Conservation (phyloP, 1,140 invertebrate species). For the Drosophila bocqueti region DNA sequence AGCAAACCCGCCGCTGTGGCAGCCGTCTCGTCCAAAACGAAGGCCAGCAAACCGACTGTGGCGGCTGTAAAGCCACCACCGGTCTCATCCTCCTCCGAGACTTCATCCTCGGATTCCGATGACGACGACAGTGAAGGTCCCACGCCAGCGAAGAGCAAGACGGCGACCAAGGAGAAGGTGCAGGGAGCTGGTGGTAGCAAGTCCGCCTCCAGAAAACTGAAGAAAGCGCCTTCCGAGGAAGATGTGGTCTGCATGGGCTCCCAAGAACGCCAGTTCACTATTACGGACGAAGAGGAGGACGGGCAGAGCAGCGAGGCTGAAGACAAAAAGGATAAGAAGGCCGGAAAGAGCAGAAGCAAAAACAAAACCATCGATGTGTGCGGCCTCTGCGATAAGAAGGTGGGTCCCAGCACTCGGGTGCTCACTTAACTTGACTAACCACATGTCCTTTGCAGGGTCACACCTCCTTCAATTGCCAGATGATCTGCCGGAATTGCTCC, state of each 20-base stretch:
- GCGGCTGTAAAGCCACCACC: constrained; percentile 8
- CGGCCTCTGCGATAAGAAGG: constrained; percentile 65
- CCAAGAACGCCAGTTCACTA: constrained; percentile 52
- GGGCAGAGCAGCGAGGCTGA: constrained; percentile 30
- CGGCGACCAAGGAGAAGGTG: constrained; percentile 18
- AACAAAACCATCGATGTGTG: constrained; percentile 35
- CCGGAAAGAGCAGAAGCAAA: constrained; percentile 32
- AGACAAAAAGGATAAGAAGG: constrained; percentile 10
- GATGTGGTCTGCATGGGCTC: constrained; percentile 73
- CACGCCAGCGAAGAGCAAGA: constrained; percentile 39
- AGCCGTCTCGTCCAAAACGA: neutral
- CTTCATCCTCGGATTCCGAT: constrained; percentile 41
- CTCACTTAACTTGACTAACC: no score
- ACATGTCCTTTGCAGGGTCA: constrained; percentile 51
- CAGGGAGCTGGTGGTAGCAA: constrained; percentile 6
- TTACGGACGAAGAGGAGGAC: constrained; percentile 64
- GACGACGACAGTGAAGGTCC: constrained; percentile 18
- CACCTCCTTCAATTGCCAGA: constrained; percentile 76
- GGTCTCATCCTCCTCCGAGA: constrained; percentile 47
- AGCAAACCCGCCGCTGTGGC: constrained; percentile 8
- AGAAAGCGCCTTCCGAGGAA: constrained; percentile 48
- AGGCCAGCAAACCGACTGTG: constrained; percentile 15
- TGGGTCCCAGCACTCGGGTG: neutral
- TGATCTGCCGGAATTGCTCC: constrained; percentile 78
- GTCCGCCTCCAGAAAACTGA: constrained; percentile 32